phyloP scores from a whole-genome alignment of 2,113 vertebrate genomes.

The Halichoeres trimaculatus region DNA sequence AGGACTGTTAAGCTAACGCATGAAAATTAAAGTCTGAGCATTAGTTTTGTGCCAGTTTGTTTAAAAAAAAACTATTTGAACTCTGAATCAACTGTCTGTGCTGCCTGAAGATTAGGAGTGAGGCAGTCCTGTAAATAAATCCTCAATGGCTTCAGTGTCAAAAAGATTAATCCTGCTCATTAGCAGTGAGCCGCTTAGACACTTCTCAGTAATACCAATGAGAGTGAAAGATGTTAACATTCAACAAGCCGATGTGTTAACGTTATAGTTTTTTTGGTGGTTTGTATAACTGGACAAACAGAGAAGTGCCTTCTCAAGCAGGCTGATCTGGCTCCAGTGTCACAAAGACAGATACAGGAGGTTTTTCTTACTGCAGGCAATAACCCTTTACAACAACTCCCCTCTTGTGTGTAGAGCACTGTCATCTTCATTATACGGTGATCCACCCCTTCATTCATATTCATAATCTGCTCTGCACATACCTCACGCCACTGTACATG shows the following conservation, averaged over 20 bases:
- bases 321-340: too few relatives aligned
- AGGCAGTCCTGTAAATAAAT: slow-evolving; percentile 26
- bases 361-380: too few relatives aligned
- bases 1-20: background rate
- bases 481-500: too few relatives aligned
- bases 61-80: background rate
- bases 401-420: too few relatives aligned
- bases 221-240: background rate
- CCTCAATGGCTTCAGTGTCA: background rate
- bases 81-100: background rate
- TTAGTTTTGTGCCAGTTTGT: background rate
- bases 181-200: slow-evolving; percentile 8
- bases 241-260: background rate
- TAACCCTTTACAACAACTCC: too few relatives aligned
- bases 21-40: background rate
- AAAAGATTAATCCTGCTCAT: slow-evolving; percentile 37
- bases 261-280: background rate
- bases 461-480: too few relatives aligned
- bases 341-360: too few relatives aligned
- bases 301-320: too few relatives aligned
- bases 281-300: too few relatives aligned
- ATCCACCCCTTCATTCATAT: too few relatives aligned
- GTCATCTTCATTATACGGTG: too few relatives aligned
- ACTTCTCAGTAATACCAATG: background rate
- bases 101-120: background rate